phyloP scores from a whole-genome alignment of 2,797 vertebrate species.

The Vultur gryphus region DNA sequence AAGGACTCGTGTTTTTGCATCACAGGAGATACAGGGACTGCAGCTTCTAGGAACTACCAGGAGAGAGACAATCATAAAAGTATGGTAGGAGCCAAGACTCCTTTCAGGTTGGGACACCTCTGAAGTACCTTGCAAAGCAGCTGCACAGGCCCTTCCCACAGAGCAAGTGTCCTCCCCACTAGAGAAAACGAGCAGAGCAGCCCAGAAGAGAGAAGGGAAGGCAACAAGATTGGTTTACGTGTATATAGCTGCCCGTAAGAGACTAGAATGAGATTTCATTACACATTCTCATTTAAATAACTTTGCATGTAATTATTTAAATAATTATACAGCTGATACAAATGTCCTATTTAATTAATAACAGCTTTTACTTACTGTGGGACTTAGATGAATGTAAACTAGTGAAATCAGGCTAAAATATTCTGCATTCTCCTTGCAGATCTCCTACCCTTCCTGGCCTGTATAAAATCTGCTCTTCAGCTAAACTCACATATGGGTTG shows the following conservation, averaged over 20 bases:
- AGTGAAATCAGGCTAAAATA: not conserved
- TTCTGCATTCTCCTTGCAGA: not conserved
- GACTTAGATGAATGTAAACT: not conserved
- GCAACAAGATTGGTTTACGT: not conserved
- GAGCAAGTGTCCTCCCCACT: not conserved
- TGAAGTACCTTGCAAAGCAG: not conserved
- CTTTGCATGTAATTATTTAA: not conserved
- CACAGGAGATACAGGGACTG: not conserved
- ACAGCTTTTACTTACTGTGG: not conserved
- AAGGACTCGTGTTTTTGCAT: not conserved
- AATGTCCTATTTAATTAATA: constrained; percentile 14
- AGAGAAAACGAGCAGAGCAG: not conserved
- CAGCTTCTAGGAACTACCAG: not conserved
- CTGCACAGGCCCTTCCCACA: not conserved
- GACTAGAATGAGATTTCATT: not conserved
- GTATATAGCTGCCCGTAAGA: not conserved
- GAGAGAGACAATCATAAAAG: not conserved
- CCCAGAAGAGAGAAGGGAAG: not conserved
- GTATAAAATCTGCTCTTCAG: not conserved
- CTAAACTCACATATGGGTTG: not conserved
- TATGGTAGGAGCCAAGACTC: not conserved
- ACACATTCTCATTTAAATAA: not conserved
- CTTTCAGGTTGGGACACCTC: not conserved
- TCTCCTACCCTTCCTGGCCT: not conserved
- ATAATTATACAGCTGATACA: constrained; percentile 3